These are phyloP conservation scores for Synaphobranchus kaupii DNA, from an alignment of 2,797 vertebrate species.

Conservation along the genomic window DNA sequence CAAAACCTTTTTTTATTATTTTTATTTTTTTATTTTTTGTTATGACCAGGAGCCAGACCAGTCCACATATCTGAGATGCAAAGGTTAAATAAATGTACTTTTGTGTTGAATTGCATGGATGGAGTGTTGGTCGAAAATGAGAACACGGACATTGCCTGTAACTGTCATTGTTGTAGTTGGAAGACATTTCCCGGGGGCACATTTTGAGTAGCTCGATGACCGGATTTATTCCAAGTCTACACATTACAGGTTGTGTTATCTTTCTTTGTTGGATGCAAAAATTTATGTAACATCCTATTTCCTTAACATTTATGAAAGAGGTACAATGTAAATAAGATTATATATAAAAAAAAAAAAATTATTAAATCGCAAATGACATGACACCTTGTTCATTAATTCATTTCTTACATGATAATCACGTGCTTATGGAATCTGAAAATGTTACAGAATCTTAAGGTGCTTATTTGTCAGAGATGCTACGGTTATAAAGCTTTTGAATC, in stretches of 20 bases:
- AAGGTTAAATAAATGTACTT: constrained; percentile 33
- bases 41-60: constrained; percentile 36
- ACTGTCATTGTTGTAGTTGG: constrained; percentile 32
- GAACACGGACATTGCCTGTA: constrained; percentile 49
- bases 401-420: constrained; percentile 3
- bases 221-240: constrained; percentile 70
- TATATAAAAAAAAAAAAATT: constrained; percentile 83
- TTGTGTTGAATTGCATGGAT: constrained; percentile 41
- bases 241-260: constrained; percentile 75
- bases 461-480: constrained; percentile 17
- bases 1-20: constrained; percentile 22
- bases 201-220: constrained; percentile 58
- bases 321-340: constrained; percentile 84
- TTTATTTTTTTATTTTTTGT: constrained; percentile 13
- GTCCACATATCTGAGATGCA: constrained; percentile 37
- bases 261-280: constrained; percentile 81
- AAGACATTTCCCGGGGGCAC: constrained; percentile 35
- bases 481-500: constrained; percentile 22
- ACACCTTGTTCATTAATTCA: constrained; percentile 11
- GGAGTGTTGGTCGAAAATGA: constrained; percentile 43
- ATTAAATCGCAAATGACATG: constrained; percentile 68
- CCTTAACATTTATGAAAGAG: constrained; percentile 82
- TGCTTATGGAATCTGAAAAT: constrained; percentile 18
- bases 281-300: constrained; percentile 83
- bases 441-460: constrained; percentile 17